Conservation (phyloP, 2,888 invertebrate species). For the Limnephilus lunatus region DNA sequence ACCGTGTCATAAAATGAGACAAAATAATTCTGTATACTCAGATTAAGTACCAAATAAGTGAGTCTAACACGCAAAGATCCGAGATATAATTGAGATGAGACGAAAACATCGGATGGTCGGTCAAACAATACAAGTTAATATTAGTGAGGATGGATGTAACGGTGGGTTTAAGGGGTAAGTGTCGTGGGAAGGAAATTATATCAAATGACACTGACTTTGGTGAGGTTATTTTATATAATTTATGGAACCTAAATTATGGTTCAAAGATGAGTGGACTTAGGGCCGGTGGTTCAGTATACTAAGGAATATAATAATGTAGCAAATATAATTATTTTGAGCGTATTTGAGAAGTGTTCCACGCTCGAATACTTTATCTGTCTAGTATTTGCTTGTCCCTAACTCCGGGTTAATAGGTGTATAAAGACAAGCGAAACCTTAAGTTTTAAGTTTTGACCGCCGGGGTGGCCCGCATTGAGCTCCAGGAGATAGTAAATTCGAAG, state of each 20-base stretch:
- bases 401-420: no score
- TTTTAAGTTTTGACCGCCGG: no score
- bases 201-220: background rate
- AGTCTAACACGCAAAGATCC: conserved; percentile 10
- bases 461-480: no score
- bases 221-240: background rate
- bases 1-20: no score
- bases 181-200: background rate
- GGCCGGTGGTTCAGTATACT: no score
- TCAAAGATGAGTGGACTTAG: background rate
- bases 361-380: no score
- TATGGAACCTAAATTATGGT: background rate
- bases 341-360: no score
- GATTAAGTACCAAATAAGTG: conserved; percentile 9
- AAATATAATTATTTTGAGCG: no score
- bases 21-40: background rate
- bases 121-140: background rate
- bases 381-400: no score
- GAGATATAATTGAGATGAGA: conserved; percentile 38
- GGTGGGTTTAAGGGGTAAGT: background rate
- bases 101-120: conserved; percentile 21
- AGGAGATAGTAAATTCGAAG: no score
- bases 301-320: no score
- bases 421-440: no score
- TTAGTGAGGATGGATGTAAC: background rate